Conservation (phyloP, 2,797 vertebrate genomes). For the Chromobotia macracanthus region DNA sequence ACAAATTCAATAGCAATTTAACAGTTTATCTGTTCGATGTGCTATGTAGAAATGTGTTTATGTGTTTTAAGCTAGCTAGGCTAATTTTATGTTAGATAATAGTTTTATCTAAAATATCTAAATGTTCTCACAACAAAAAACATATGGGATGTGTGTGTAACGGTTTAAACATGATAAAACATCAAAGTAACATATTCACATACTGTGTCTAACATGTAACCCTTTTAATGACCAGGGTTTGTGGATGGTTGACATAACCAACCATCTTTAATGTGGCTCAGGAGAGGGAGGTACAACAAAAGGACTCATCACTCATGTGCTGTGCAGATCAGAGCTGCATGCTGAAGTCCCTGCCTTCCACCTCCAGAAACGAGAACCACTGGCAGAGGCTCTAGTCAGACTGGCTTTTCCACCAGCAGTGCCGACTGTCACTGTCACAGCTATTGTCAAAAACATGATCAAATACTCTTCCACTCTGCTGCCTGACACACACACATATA, state of each 20-base stretch:
- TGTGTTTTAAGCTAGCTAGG: background rate
- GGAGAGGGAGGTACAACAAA: slow-evolving; percentile 20
- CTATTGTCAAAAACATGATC: slow-evolving; percentile 52
- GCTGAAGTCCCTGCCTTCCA: slow-evolving; percentile 1
- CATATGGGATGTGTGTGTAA: background rate
- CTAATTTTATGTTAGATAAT: background rate
- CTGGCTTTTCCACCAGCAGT: slow-evolving; percentile 26
- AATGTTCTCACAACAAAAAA: background rate
- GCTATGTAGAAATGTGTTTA: too few relatives aligned
- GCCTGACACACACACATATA: slow-evolving; percentile 25
- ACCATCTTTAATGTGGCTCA: background rate
- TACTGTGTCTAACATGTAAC: background rate
- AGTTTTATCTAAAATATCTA: background rate
- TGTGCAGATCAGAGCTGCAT: slow-evolving; percentile 30
- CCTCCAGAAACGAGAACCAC: slow-evolving; percentile 27
- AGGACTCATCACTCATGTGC: slow-evolving; percentile 34
- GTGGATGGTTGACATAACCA: background rate
- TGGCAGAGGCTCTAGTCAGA: slow-evolving; percentile 48
- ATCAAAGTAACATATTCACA: background rate
- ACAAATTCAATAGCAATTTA: too few relatives aligned
- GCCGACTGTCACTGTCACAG: slow-evolving; percentile 56
- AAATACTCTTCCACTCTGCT: slow-evolving; percentile 45
- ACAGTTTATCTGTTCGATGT: too few relatives aligned
- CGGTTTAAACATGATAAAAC: background rate
- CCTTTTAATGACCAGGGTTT: slow-evolving; percentile 15